Evolutionary conservation across 2,888 invertebrate genomes (phyloP), one percentile per base, ranked within the genome.

Genomic region (Acronicta leporina): DNA sequence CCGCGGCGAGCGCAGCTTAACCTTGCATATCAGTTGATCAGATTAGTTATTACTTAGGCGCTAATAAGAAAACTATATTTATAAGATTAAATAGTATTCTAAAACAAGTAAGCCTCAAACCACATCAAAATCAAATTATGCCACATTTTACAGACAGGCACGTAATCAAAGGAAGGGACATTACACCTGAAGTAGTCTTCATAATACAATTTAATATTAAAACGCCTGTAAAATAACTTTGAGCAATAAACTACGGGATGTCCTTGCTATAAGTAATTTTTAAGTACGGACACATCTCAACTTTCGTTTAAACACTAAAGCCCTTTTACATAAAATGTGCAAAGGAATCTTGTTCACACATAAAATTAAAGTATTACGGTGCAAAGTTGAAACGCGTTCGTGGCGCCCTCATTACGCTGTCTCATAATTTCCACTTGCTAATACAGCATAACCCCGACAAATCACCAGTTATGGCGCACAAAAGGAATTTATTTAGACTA

Each of bases 401-500:
- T 73, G 65, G 61, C 65, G 70, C 77, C 79, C 81, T 81, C 81
- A 81, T 87, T 86, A 85, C 63, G 63, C 66, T 77, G 80, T 72
- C 86, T 75, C 86, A 82, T 87, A 88, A 86, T 85, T 88, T 86
- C 64, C 68, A 75, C 77, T 62, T 77, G 73, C 80, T 86, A 86
- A 86, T 85, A 83, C 83, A 72, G 67, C 71, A 79, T 81, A 79
- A 77, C 81, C 79, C 75, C 71, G 81, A 84, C 83, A 83, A 83
- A 86, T 86, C 73, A 82, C 79, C 78, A 68, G 75, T 68, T 65
- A 75, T 71, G 56, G 73, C 40, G 60, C 62, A 57, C 70, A 63
- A 68, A 66, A 68, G 76, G 73, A 75, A 70, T 78, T 73, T 75
- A 78, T 78, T 75, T 57, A 73, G 57, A 57, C 43, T 66, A 78